phyloP scores from a whole-genome alignment of 1,140 invertebrate species.

The Glomeris maerens region DNA sequence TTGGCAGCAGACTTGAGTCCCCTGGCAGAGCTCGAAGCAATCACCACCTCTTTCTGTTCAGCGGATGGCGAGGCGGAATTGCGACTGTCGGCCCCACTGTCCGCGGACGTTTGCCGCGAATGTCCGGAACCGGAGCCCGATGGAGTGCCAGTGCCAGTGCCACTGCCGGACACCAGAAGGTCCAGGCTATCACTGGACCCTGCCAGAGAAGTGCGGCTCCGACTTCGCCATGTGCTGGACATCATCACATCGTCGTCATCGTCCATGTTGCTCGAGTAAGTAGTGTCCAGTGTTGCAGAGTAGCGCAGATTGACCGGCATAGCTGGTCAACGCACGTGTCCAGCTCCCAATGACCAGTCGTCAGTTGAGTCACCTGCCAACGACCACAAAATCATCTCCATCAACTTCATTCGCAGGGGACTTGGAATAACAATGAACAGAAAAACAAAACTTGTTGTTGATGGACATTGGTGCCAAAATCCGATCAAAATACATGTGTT shows the following conservation, averaged over 20 bases:
- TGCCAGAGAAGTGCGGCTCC: constrained; percentile 4
- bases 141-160: no score
- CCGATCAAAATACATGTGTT: no score
- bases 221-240: not conserved
- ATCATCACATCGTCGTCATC: not conserved
- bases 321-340: no score
- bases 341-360: no score
- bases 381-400: no score
- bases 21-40: no score
- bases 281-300: not conserved
- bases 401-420: no score
- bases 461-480: no score
- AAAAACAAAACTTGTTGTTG: no score
- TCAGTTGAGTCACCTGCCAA: no score
- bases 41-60: no score
- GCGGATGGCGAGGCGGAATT: constrained; percentile 25
- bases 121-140: constrained; percentile 15
- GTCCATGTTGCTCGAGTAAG: not conserved
- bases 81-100: constrained; percentile 24
- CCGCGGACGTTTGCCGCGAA: constrained; percentile 24
- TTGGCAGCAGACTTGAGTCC: constrained; percentile 48
- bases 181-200: constrained; percentile 26
- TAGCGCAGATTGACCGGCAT: not conserved
- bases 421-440: no score
- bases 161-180: constrained; percentile 16